phyloP scores from a whole-genome alignment of 2,888 invertebrate species.

The Perithous albicinctus region DNA sequence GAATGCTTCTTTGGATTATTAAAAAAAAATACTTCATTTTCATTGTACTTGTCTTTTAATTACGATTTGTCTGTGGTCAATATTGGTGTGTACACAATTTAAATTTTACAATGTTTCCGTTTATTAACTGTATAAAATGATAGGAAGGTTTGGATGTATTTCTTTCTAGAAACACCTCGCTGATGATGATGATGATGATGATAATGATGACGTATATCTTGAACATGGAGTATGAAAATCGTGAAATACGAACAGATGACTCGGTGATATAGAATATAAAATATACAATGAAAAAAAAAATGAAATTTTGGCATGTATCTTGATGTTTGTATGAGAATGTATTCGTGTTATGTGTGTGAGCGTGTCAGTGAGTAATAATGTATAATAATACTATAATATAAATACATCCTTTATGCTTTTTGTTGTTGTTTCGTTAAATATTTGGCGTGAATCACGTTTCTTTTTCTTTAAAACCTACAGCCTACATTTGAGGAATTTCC shows the following conservation, averaged over 20 bases:
- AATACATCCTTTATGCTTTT: slow-evolving; percentile 71
- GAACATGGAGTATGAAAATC: not conserved
- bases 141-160: slow-evolving; percentile 17
- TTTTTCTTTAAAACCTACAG: slow-evolving; percentile 71
- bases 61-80: slow-evolving; percentile 38
- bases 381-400: slow-evolving; percentile 74
- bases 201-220: not conserved
- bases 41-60: slow-evolving; percentile 62
- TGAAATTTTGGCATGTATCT: slow-evolving; percentile 61
- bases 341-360: slow-evolving; percentile 21
- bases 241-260: slow-evolving; percentile 18
- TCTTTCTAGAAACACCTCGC: not conserved
- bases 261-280: slow-evolving; percentile 19
- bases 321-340: slow-evolving; percentile 64
- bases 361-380: slow-evolving; percentile 23
- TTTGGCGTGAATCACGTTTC: slow-evolving; percentile 80
- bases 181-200: not conserved
- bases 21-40: slow-evolving; percentile 1
- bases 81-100: slow-evolving; percentile 36
- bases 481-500: slow-evolving; percentile 37
- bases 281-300: slow-evolving; percentile 44
- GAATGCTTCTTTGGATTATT: not conserved
- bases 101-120: slow-evolving; percentile 43
- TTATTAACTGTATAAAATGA: slow-evolving; percentile 6
- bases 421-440: slow-evolving; percentile 70